These are phyloP conservation scores for Somateria mollissima DNA, from an alignment of 2,797 vertebrate genomes.

Conservation along the genomic window DNA sequence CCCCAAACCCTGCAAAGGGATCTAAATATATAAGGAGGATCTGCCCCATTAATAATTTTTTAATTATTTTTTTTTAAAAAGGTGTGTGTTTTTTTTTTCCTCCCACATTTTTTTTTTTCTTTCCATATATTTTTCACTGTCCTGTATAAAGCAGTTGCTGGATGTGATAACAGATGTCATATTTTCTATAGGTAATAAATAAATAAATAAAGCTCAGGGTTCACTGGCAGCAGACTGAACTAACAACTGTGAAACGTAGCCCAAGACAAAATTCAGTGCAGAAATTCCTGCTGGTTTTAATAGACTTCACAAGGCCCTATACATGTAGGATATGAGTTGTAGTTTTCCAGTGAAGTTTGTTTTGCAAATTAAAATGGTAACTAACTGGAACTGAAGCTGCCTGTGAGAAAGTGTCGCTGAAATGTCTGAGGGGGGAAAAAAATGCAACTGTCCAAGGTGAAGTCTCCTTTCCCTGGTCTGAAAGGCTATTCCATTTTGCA, in stretches of 20 bases:
- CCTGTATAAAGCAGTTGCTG: not conserved
- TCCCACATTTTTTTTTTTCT: not conserved
- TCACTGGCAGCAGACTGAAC: not conserved
- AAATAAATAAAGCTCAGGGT: not conserved
- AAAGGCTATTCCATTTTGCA: not conserved
- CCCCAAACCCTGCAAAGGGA: not conserved
- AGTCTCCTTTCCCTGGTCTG: not conserved
- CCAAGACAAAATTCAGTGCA: not conserved
- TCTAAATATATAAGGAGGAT: not conserved
- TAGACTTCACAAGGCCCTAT: not conserved
- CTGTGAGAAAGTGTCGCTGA: conserved; percentile 15
- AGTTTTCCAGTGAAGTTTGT: not conserved
- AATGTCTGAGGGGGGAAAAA: not conserved
- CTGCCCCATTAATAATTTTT: not conserved
- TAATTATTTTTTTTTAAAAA: not conserved
- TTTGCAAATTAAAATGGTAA: conserved; percentile 11
- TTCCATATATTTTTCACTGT: not conserved
- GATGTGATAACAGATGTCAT: not conserved
- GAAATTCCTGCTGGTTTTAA: conserved; percentile 19
- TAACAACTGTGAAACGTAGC: not conserved
- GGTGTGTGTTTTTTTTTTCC: not conserved
- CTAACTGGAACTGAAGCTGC: conserved; percentile 1
- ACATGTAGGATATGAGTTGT: not conserved
- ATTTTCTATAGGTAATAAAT: not conserved
- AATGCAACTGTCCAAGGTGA: not conserved